These are phyloP conservation scores for Rutpela maculata DNA, from an alignment of 2,888 invertebrate species.

Conservation along the genomic window DNA sequence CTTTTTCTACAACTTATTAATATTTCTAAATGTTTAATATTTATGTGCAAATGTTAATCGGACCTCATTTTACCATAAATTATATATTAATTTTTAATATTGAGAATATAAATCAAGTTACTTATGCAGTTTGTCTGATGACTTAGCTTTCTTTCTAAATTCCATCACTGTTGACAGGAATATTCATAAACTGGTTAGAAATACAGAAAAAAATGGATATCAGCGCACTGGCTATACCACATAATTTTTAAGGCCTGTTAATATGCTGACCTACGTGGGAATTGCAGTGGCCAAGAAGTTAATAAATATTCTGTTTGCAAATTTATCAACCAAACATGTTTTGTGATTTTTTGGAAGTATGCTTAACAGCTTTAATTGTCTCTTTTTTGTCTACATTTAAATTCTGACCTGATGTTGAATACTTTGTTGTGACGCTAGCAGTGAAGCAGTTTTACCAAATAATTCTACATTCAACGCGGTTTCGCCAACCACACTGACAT, in stretches of 20 bases:
- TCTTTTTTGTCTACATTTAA: too few relatives aligned
- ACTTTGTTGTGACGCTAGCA: too few relatives aligned
- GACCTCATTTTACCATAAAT: constrained; percentile 56
- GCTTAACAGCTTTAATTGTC: too few relatives aligned
- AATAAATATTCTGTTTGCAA: too few relatives aligned
- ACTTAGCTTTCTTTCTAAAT: constrained; percentile 56
- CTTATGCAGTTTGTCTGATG: constrained; percentile 54
- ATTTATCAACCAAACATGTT: too few relatives aligned
- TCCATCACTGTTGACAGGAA: constrained; percentile 53
- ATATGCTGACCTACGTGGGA: background rate
- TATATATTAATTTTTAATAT: constrained; percentile 54
- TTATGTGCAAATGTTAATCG: constrained; percentile 53
- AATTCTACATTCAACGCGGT: too few relatives aligned
- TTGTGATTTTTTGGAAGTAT: too few relatives aligned
- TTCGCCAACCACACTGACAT: too few relatives aligned
- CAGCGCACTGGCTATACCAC: constrained; percentile 43
- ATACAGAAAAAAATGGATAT: constrained; percentile 40
- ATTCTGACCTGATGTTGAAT: too few relatives aligned
- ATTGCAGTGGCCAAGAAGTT: background rate
- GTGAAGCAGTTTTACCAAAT: too few relatives aligned
- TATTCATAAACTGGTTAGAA: constrained; percentile 57
- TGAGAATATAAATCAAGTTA: constrained; percentile 53
- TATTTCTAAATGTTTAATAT: constrained; percentile 56
- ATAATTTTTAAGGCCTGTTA: constrained; percentile 45
- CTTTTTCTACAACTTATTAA: constrained; percentile 53